Base-by-base conservation (phyloP, 1,140 invertebrate genomes). In the Charaxes varanes region DNA sequence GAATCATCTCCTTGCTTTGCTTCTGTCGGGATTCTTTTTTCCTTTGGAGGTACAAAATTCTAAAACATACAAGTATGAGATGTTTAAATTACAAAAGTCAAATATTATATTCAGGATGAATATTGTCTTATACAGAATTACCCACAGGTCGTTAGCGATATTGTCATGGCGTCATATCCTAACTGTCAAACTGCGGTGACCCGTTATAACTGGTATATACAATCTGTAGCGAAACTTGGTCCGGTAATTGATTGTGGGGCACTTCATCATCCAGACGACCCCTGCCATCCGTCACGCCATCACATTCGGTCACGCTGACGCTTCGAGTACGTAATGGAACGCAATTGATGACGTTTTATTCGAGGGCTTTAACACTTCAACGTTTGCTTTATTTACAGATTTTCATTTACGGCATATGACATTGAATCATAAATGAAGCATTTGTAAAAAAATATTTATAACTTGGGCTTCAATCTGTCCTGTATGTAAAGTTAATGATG, bases 201-300 rank as follows among this genome's bases (percentile, higher is more conserved):
- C 24, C 24, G 10, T 27, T 27, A 7, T 27, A 13, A 12, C 11
- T n/a, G n/a, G 23, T 37, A 27, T 27, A 12, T 27, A 4, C 24
- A 27, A 37, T 27, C 34, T 34, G 32, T 33, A 32, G 12, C 21
- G 16, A 22, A 32, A 52, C 49, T 53, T 46, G 38, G 36, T 26
- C 28, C 30, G 34, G 28, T 71, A 71, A 74, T 71, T 71, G 65
- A 71, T 68, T 55, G 49, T 26, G 45, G 19, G 43, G 42, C 49
- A 68, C 63, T 72, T 66, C 58, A 68, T 76, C 68, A 65, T 53
- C 3, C 7, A 7, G 21, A 35, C 46, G 55, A 46, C 52, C 60
- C 55, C 36, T 10, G 31, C 50, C 47, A 58, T 65, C 56, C 51
- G 52, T 70, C 57, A 68, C 37, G 27, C 37, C 36, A 27, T 12